These are phyloP conservation scores for Ianthella basta DNA, from an alignment of 37 sponge, comb jelly and placozoan genomes.

Conservation along the genomic window DNA sequence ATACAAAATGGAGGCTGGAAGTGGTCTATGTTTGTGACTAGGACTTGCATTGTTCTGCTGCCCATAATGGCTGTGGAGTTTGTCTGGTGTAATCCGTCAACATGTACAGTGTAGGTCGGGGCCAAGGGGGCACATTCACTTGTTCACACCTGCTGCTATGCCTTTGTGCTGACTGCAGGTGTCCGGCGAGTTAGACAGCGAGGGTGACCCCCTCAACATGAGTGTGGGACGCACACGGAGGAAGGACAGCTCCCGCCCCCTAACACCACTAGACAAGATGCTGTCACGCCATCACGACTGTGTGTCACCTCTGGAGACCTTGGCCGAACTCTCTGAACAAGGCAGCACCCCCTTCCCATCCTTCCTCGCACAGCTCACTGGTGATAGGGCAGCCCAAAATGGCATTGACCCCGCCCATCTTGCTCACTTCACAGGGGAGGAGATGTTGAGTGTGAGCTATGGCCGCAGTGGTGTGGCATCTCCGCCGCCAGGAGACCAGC, in stretches of 20 bases:
- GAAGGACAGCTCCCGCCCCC: constrained; percentile 24
- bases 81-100: neutral
- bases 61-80: too few relatives aligned
- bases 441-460: constrained; percentile 71
- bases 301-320: constrained; percentile 4
- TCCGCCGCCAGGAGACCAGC: neutral
- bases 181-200: neutral
- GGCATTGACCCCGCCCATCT: neutral
- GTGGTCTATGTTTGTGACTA: too few relatives aligned
- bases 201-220: neutral
- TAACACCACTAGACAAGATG: constrained; percentile 22
- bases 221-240: neutral
- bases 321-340: constrained; percentile 1
- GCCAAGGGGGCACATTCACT: neutral
- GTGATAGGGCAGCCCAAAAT: neutral
- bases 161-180: neutral
- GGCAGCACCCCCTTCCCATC: neutral
- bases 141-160: neutral
- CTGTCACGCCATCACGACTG: constrained; percentile 6
- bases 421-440: constrained; percentile 53
- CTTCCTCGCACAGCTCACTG: neutral
- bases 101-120: neutral
- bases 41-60: too few relatives aligned
- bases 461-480: constrained; percentile 23
- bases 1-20: too few relatives aligned